A percentile compares a stretch with the other conserved stretches of the same genome.
Conservation (phyloP, 2,888 invertebrate species). For the Heliconius ethilla region DNA sequence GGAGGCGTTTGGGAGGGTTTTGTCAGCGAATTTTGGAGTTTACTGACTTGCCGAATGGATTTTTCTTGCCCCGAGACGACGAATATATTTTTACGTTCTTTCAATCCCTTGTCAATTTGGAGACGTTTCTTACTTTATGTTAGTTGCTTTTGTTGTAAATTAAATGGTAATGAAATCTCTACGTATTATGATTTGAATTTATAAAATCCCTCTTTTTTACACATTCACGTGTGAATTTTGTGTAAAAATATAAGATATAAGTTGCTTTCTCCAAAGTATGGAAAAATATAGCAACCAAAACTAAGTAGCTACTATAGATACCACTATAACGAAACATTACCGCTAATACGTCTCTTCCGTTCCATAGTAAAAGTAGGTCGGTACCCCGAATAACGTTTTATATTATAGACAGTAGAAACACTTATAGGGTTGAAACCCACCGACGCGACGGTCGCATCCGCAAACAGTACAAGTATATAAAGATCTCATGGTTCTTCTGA, state of each 20-base stretch:
- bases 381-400: conserved; percentile 67
- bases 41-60: conserved; percentile 65
- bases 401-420: conserved; percentile 63
- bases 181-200: neutral
- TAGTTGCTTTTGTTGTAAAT: neutral
- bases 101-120: conserved; percentile 37
- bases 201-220: neutral
- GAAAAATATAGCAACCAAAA: neutral
- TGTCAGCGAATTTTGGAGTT: conserved; percentile 71
- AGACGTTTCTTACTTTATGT: neutral
- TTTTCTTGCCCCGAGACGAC: conserved; percentile 65
- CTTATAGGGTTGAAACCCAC: conserved; percentile 70
- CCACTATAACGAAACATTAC: conserved; percentile 35
- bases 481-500: conserved; percentile 74
- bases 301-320: neutral
- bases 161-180: neutral
- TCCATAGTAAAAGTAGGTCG: conserved; percentile 59
- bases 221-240: neutral
- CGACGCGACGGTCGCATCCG: conserved; percentile 60
- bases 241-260: neutral
- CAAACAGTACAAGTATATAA: conserved; percentile 78
- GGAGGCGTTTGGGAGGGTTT: conserved; percentile 48
- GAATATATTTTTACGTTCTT: conserved; percentile 21
- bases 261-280: too few species aligned
- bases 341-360: conserved; percentile 57